Evolutionary conservation across 2,797 vertebrate genomes (phyloP), one percentile per base, ranked within the genome.

Genomic region (Kryptolebias ocellatus): DNA sequence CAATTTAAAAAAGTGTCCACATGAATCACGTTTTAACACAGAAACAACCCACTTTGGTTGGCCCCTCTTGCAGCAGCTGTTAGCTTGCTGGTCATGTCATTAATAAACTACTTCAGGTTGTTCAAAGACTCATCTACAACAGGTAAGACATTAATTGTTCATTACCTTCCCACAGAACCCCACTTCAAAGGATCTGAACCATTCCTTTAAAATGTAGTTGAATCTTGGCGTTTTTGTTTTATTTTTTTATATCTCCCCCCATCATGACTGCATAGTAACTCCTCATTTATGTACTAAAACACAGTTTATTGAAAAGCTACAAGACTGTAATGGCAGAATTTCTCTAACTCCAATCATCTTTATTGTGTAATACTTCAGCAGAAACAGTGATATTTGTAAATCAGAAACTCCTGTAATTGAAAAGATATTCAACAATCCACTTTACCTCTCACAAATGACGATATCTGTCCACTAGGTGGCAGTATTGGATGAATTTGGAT

Each of bases 391-490:
- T 42, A 34, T 60, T 76, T 67, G 27, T 16, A 60, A 45, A 39
- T 9, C 8, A 61, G 53, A 39, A 16, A 31, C 28, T 71, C 66
- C 8, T 53, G 8, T 60, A 44, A 3, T 18, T 59, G 28, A 29
- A 29, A 45, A 37, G 14, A 4, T 59, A 1, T 16, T 70, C 28
- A n/a, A 47, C 28, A 9, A 56, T 29, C 44, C 51, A 55, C 53
- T 50, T 34, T 58, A 53, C 66, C 55, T 55, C 64, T 58, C 34
- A 31, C 5, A 51, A 58, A 10, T 6, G 67, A 1, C 63, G 28
- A 54, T 34, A 67, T 65, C 53, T 77, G 67, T 80, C 88, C 89
- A 90, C 85, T 49, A 17, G 80, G 83, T 60, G 87, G 81, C 80
- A 58, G 61, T 53, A 34, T 68, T 77, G 61, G 59, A 47, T 69